Percentiles rank a stretch among this genome's conserved stretches.
Evolutionary conservation across 2,797 vertebrate species (phyloP).

Genomic region (Microctenopoma steveboyesi): DNA sequence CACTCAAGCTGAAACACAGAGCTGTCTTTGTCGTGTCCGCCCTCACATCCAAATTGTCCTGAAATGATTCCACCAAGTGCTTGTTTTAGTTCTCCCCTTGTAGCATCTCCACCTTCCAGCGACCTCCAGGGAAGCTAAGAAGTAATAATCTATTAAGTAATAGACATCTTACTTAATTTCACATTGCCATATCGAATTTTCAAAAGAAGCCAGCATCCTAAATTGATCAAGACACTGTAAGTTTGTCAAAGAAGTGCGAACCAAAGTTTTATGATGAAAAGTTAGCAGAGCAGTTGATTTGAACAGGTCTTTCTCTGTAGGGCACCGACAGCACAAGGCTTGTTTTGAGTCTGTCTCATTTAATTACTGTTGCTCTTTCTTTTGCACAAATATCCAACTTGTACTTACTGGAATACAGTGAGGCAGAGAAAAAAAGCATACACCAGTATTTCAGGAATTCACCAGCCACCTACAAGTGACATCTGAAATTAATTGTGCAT

Average conservation of each 20-base stretch:
- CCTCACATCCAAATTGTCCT: slow-evolving; percentile 56
- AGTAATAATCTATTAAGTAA: not conserved
- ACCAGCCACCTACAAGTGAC: slow-evolving; percentile 65
- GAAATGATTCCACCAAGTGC: slow-evolving; percentile 39
- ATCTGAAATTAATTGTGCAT: slow-evolving; percentile 76
- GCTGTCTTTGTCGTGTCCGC: slow-evolving; percentile 56
- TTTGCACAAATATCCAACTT: slow-evolving; percentile 58
- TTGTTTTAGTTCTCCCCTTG: slow-evolving; percentile 18
- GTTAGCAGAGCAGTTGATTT: not conserved
- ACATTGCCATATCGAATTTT: not conserved
- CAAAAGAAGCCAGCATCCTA: not conserved
- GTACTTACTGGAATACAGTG: slow-evolving; percentile 64
- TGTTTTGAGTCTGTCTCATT: slow-evolving; percentile 66
- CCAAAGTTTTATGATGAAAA: no score
- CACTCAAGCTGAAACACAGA: slow-evolving; percentile 52
- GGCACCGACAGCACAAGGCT: slow-evolving; percentile 28
- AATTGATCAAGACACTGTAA: not conserved
- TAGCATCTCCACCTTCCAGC: slow-evolving; percentile 40
- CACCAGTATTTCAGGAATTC: slow-evolving; percentile 67
- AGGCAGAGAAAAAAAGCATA: slow-evolving; percentile 13
- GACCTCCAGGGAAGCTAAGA: not conserved
- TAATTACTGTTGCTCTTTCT: slow-evolving; percentile 54
- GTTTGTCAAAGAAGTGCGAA: no score
- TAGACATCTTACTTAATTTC: not conserved
- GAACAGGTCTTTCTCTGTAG: slow-evolving; percentile 52